A percentile compares a stretch with the other conserved stretches of the same genome.
Evolutionary conservation across 2,113 vertebrate species (phyloP).

Genomic region (Cynocephalus volans): DNA sequence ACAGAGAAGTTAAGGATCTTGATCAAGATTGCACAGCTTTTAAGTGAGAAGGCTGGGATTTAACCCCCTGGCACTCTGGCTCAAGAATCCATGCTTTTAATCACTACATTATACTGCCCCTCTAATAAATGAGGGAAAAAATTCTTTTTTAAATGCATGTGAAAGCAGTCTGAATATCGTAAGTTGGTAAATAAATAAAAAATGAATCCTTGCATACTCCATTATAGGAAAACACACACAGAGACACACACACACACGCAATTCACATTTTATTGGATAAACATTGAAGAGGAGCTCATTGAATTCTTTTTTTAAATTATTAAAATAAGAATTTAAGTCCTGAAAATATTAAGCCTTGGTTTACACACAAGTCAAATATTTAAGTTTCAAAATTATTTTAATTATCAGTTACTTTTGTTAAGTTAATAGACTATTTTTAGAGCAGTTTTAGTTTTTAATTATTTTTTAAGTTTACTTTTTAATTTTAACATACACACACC

Average conservation of each 20-base stretch:
- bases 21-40: not conserved
- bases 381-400: slow-evolving; percentile 9
- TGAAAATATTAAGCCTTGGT: slow-evolving; percentile 1
- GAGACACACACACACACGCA: not conserved
- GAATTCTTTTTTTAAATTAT: slow-evolving; percentile 14
- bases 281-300: not conserved
- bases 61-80: not conserved
- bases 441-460: not conserved
- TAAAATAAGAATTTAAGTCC: slow-evolving; percentile 42
- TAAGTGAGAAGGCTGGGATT: not conserved
- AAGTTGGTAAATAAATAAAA: slow-evolving; percentile 14
- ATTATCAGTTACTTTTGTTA: not conserved
- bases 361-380: not conserved
- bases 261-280: not conserved
- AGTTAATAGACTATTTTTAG: no score
- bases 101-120: not conserved
- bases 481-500: not conserved
- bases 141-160: not conserved
- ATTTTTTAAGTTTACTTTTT: not conserved
- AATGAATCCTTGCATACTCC: not conserved
- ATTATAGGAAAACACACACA: not conserved
- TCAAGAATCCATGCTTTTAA: not conserved
- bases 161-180: not conserved
- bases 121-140: not conserved
- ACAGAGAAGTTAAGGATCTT: slow-evolving; percentile 23